Evolutionary conservation across 2,113 vertebrate species (phyloP), one percentile per base, ranked within the genome.

Genomic region (Actenoides lindsayi): DNA sequence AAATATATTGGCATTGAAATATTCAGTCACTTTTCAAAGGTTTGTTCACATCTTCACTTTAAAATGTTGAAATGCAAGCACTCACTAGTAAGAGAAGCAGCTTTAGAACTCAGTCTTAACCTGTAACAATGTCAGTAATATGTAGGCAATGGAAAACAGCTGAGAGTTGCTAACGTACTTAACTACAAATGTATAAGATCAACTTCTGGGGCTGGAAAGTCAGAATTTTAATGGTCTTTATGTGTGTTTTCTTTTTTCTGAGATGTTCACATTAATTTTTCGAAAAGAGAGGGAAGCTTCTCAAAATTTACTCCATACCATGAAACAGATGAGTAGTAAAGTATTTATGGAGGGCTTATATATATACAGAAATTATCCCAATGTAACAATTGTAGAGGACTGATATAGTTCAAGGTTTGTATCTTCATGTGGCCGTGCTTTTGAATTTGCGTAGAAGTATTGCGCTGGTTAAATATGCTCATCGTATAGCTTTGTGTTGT

Each of bases 1-100:
- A 98, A 96, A 96, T 97, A 97, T 96, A 94, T 97, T 98, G 93
- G 76, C 89, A 94, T 78, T 96, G 96, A 97, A 97, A 89, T 98
- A 89, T 93, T 97, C 95, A 97, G 92, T 94, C 94, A 93, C 93
- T 97, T 98, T 97, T 96, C 95, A 97, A 96, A 91, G 78, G 77
- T 95, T 95, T 92, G 95, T 94, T 98, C 97, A 94, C 81, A 96
- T 94, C 94, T 97, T 96, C 85, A 82, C 82, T 97, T 97, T 96
- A 94, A 97, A 96, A 79, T 81, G 70, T 83, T 92, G 89, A 94
- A 92, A 97, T 90, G 76, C 39, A 94, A 96, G 78, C 12, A 28
- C 39, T 94, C 86, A 35, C 67, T 90, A 74, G 73, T 89, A 86
- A 85, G 30, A 93, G 78, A 73, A 92, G 82, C 68, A 87, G 35